phyloP scores from a whole-genome alignment of 2,888 invertebrate genomes.

The Drosophila nr. fundita region DNA sequence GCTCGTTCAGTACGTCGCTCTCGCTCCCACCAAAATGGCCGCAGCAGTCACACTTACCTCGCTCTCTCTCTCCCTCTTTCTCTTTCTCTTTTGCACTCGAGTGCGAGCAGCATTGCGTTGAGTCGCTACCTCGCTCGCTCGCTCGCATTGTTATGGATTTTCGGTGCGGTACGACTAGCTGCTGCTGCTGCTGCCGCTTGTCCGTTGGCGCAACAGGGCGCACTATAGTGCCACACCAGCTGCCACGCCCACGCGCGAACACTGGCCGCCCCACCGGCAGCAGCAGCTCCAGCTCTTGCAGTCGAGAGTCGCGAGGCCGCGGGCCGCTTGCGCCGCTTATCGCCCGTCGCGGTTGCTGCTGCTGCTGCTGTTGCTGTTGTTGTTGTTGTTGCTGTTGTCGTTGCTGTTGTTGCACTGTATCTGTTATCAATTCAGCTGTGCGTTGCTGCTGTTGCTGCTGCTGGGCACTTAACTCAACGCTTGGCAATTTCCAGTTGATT shows the following conservation, averaged over 20 bases:
- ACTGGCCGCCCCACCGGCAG: constrained; percentile 44
- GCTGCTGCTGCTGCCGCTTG: background rate
- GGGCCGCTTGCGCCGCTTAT: constrained; percentile 67
- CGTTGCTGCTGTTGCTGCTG: constrained; percentile 31
- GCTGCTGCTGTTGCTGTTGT: constrained; percentile 11
- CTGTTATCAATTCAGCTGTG: constrained; percentile 70
- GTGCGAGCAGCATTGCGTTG: background rate
- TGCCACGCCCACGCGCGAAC: constrained; percentile 65
- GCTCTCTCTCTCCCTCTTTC: constrained; percentile 16
- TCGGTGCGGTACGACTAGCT: constrained; percentile 50
- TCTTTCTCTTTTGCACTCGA: constrained; percentile 18
- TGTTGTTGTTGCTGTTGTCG: constrained; percentile 6
- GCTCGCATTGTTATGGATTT: constrained; percentile 31
- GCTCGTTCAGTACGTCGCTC: constrained; percentile 45
- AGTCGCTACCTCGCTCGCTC: constrained; percentile 20
- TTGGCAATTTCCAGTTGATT: constrained; percentile 81
- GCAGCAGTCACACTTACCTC: constrained; percentile 32
- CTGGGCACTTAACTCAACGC: constrained; percentile 66
- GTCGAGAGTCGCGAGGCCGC: constrained; percentile 63
- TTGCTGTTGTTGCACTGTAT: constrained; percentile 42
- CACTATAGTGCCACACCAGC: constrained; percentile 55
- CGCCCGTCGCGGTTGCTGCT: constrained; percentile 56
- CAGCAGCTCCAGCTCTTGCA: constrained; percentile 36
- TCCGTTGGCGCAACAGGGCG: constrained; percentile 67
- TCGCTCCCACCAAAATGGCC: constrained; percentile 83